Evolutionary conservation across 2,888 invertebrate species (phyloP), one percentile per base, ranked within the genome.

Genomic region (Andricus curvator): DNA sequence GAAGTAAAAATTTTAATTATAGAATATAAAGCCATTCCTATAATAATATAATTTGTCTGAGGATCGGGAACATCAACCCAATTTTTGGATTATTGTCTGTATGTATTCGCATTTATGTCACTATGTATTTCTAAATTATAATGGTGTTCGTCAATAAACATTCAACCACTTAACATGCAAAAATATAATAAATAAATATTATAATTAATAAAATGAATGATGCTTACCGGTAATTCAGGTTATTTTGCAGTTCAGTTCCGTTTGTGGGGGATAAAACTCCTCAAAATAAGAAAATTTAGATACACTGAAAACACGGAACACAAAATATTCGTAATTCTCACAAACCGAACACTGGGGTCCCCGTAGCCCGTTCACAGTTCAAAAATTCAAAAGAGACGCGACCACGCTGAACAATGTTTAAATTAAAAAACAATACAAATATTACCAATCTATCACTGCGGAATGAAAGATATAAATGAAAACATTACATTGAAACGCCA

Each of bases 251-350:
- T 56, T 51, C 51, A n/a, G 25, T 33, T 33, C 5, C 25, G 20
- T 29, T 56, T 56, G 25, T 29, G 62, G 22, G 13, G 33, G 51
- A 20, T 74, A 74, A 74, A 74, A 56, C 33, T 56, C 51, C 51
- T 25, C 17, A 74, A 74, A 74, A 74, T 74, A 74, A 74, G 56
- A 74, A 74, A 74, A 51, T 51, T 33, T 9, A 22, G 11, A 62
- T 13, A 33, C 74, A 74, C 74, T 74, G 25, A 8, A 74, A 56
- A 56, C 74, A 74, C 74, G 56, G n/a, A 74, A 74, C 74, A 74
- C 74, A 74, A 74, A 74, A 74, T 56, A 33, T 37, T 15, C 15
- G 48, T 48, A 70, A 29, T 56, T 74, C 51, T n/a, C 70, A 74
- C 29, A 74, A 29, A 74, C 33, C 13, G 29, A 33, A 37, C 74